Conservation (phyloP, 2,888 invertebrate species). For the Agrochola lota region DNA sequence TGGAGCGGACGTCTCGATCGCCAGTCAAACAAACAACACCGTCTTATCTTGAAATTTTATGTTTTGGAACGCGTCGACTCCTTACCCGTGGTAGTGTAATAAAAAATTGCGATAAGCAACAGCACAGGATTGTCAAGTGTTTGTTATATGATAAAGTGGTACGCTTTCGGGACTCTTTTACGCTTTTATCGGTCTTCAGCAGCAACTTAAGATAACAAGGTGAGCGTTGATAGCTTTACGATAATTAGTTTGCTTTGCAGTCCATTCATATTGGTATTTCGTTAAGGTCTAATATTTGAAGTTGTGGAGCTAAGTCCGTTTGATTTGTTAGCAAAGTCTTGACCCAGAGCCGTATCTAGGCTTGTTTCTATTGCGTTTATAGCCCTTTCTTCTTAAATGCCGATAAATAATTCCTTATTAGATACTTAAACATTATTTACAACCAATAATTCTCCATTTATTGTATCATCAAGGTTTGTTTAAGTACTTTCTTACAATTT, state of each 20-base stretch:
- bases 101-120: conserved; percentile 77
- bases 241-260: conserved; percentile 82
- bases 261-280: conserved; percentile 65
- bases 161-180: conserved; percentile 79
- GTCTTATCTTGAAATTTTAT: conserved; percentile 76
- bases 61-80: conserved; percentile 72
- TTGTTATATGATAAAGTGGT: conserved; percentile 81
- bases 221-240: conserved; percentile 88
- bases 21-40: conserved; percentile 55
- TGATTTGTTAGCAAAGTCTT: conserved; percentile 4
- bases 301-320: background rate
- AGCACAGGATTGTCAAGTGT: conserved; percentile 76
- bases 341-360: conserved; percentile 12
- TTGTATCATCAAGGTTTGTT: conserved; percentile 7
- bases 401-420: conserved; percentile 23
- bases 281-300: conserved; percentile 51
- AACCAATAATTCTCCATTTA: conserved; percentile 13
- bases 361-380: background rate
- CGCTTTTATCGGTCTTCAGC: conserved; percentile 81
- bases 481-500: conserved; percentile 4
- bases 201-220: conserved; percentile 86
- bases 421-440: conserved; percentile 17
- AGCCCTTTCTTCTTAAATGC: conserved; percentile 9
- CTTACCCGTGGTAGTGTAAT: conserved; percentile 75
- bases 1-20: conserved; percentile 73